phyloP scores from a whole-genome alignment of 1,140 invertebrate genomes.

The Coboldia fuscipes region DNA sequence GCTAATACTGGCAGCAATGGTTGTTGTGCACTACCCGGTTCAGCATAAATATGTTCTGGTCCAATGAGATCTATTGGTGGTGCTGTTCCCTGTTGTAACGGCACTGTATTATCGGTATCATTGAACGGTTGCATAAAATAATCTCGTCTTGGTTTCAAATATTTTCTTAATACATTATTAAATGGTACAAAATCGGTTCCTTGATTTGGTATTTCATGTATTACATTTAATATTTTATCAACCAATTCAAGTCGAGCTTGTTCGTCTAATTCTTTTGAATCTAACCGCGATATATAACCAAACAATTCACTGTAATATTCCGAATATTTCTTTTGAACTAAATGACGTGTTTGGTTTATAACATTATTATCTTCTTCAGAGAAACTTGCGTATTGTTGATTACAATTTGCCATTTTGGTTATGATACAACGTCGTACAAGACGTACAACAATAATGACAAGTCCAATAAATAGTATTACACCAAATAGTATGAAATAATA shows the following conservation, averaged over 20 bases:
- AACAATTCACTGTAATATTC: too few species aligned
- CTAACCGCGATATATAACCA: too few species aligned
- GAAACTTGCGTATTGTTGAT: slow-evolving; percentile 4
- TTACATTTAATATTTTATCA: too few species aligned
- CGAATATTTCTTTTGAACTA: slow-evolving; percentile 7
- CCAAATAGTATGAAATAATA: neutral
- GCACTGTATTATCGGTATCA: slow-evolving; percentile 5
- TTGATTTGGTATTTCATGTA: slow-evolving; percentile 4
- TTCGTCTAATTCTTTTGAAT: too few species aligned
- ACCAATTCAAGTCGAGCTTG: too few species aligned
- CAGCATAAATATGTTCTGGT: slow-evolving; percentile 11
- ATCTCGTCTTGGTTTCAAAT: slow-evolving; percentile 6
- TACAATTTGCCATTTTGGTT: neutral
- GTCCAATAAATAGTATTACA: neutral
- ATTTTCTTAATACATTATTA: slow-evolving; percentile 8
- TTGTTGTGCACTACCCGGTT: slow-evolving; percentile 7
- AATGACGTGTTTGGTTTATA: slow-evolving; percentile 6
- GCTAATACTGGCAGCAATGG: too few species aligned
- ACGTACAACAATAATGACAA: neutral
- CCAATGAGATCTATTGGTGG: slow-evolving; percentile 3
- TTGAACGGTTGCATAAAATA: slow-evolving; percentile 2
- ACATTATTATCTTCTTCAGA: slow-evolving; percentile 6
- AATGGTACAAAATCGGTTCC: slow-evolving; percentile 6
- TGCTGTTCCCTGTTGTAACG: neutral
- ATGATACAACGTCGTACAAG: neutral